These are phyloP conservation scores for Nerophis ophidion DNA, from an alignment of 2,113 vertebrate species.

Conservation along the genomic window DNA sequence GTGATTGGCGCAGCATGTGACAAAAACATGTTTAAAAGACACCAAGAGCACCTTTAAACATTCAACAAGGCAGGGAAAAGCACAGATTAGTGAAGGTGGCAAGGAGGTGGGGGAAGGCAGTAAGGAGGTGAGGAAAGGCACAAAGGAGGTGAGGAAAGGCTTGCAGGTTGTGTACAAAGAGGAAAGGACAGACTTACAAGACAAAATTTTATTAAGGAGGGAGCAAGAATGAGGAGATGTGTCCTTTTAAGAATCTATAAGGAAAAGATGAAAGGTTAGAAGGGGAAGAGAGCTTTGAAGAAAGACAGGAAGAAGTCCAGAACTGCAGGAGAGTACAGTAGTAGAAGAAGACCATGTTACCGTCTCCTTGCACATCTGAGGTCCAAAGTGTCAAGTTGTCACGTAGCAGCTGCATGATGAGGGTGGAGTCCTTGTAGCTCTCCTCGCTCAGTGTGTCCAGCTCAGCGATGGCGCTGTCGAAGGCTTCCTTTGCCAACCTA, in stretches of 20 bases:
- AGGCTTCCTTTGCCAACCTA: constrained; percentile 86
- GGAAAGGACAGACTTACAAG: constrained; percentile 60
- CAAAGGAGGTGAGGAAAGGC: constrained; percentile 1
- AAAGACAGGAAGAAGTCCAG: background rate
- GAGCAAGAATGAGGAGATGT: constrained; percentile 31
- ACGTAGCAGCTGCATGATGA: constrained; percentile 99
- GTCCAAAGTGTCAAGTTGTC: constrained; percentile 99
- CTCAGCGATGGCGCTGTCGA: constrained; percentile 96
- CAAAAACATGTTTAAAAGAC: too few relatives aligned
- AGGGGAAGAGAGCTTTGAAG: background rate
- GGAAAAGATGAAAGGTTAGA: constrained; percentile 44
- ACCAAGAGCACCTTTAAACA: too few relatives aligned
- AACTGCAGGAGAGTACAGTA: too few relatives aligned
- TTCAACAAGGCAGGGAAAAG: too few relatives aligned
- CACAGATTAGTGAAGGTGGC: background rate
- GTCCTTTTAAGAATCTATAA: constrained; percentile 66
- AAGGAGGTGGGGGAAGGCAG: constrained; percentile 5
- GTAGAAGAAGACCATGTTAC: constrained; percentile 65
- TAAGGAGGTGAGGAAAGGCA: background rate
- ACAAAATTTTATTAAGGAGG: constrained; percentile 53
- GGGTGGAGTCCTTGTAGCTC: constrained; percentile 98
- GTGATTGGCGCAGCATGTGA: background rate
- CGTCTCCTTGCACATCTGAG: constrained; percentile 98
- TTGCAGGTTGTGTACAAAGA: constrained; percentile 10
- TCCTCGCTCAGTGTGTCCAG: constrained; percentile 98